Evolutionary conservation across 2,113 vertebrate genomes (phyloP).

Genomic region (Oreotragus oreotragus): DNA sequence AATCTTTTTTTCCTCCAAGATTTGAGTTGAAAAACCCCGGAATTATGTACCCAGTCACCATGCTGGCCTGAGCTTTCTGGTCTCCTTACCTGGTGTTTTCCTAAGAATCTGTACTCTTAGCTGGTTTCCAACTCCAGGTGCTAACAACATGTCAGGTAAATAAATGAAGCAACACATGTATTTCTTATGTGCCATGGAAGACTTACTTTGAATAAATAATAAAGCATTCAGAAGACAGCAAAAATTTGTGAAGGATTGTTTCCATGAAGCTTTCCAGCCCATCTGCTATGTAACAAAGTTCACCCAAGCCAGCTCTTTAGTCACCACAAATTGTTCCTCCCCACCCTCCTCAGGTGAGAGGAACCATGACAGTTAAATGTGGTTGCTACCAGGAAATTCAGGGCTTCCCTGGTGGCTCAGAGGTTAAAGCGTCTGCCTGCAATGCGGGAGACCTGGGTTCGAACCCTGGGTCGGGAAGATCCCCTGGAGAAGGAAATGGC

Average conservation of each 20-base stretch:
- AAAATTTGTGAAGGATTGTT: conserved; percentile 12
- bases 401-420: no score
- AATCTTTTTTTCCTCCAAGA: neutral
- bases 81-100: neutral
- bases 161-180: conserved; percentile 41
- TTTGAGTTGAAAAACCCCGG: neutral
- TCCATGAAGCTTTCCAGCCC: neutral
- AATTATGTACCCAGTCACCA: neutral
- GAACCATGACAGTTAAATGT: neutral
- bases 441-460: no score
- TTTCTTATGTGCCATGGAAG: conserved; percentile 39
- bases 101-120: neutral
- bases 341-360: neutral
- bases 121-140: conserved; percentile 5
- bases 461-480: no score
- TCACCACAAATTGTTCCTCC: neutral
- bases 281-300: conserved; percentile 15
- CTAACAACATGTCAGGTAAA: conserved; percentile 45
- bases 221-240: neutral
- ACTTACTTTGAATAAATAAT: conserved; percentile 47
- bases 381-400: neutral
- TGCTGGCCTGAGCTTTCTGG: neutral
- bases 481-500: no score
- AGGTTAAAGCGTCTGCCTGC: no score
- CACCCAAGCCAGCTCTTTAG: neutral